Base-by-base conservation (phyloP, 1,140 invertebrate species). In the Aethina tumida region DNA sequence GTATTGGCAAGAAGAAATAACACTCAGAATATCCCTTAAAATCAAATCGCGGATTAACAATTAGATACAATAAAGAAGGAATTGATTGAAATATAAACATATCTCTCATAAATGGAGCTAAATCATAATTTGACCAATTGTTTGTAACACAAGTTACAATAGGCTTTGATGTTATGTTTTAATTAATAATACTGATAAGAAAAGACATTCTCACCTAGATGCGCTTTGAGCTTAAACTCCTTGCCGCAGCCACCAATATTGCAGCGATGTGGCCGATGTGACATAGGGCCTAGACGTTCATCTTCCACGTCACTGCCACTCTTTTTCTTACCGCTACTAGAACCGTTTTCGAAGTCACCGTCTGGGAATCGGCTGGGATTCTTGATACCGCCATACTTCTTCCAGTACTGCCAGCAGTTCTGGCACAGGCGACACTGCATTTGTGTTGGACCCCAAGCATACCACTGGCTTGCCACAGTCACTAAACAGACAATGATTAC, bases 361-460 rank as follows among this genome's bases (percentile, higher is more conserved):
- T 73, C 71, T 15, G 73, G 71, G 25, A 71, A 69, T 27, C 71
- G 65, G 4, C 72, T 69, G 5, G 74, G 72, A 34, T 66, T 62
- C 66, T 95, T 96, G 10, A 98, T 74, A 47, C 94, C 95, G 35
- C 94, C 95, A 65, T 95, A 96, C 61, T 97, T 96, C 64, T 97
- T 97, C 92, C 94, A 99, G 63, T 97, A 96, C 19, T 76, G 77
- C 94, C 94, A 98, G 67, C 96, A 99, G 2, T 74, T 68, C 43
- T 84, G 79, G 67, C 96, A 99, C 7, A 99, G 66, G 43, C 92
- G 80, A 65, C 87, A 89, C 53, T 93, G 84, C 68, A 86, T 73
- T 53, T 90, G 80, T 19, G 84, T 74, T 24, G 88, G 89, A 29
- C 87, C 90, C 92, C 93, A 97, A 14, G 88, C 74, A 59, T 95